Percentiles rank a stretch among this genome's conserved stretches.
These are phyloP conservation scores for Coremacera marginata DNA, from an alignment of 2,888 invertebrate species.

Conservation along the genomic window DNA sequence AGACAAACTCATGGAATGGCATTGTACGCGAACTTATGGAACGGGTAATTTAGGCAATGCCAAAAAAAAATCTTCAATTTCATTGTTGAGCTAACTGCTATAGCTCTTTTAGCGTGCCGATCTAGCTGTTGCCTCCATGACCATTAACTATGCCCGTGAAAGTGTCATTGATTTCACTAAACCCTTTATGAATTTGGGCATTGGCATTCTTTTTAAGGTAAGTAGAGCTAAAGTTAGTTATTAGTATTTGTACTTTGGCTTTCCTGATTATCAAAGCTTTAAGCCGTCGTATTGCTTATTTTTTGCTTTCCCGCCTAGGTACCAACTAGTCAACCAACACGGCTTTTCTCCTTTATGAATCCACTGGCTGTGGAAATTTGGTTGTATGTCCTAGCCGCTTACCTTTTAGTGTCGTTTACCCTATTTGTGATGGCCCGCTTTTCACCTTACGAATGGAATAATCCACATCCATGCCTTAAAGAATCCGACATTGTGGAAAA, in stretches of 20 bases:
- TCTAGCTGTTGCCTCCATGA: conserved; percentile 96
- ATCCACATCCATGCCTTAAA: conserved; percentile 82
- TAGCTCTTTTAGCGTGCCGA: conserved; percentile 85
- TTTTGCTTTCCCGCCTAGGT: conserved; percentile 73
- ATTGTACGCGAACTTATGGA: conserved; percentile 89
- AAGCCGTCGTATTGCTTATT: background rate
- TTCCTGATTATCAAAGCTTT: too few species aligned
- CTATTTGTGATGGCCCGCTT: conserved; percentile 97
- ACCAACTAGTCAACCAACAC: conserved; percentile 88
- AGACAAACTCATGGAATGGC: conserved; percentile 91
- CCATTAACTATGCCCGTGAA: conserved; percentile 96
- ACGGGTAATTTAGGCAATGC: conserved; percentile 74
- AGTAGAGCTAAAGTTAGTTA: conserved; percentile 52
- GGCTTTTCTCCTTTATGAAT: conserved; percentile 95
- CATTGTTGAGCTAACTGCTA: background rate
- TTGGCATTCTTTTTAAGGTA: conserved; percentile 95
- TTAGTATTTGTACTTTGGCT: background rate
- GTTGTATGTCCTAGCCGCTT: conserved; percentile 94
- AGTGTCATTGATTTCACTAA: conserved; percentile 94
- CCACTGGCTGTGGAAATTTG: conserved; percentile 97
- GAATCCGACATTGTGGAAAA: conserved; percentile 91
- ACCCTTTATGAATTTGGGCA: conserved; percentile 98
- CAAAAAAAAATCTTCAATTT: background rate
- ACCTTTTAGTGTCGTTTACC: conserved; percentile 92
- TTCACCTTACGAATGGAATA: conserved; percentile 96